These are phyloP conservation scores for Polydesmus complanatus DNA, from an alignment of 2,888 invertebrate genomes.

Conservation along the genomic window DNA sequence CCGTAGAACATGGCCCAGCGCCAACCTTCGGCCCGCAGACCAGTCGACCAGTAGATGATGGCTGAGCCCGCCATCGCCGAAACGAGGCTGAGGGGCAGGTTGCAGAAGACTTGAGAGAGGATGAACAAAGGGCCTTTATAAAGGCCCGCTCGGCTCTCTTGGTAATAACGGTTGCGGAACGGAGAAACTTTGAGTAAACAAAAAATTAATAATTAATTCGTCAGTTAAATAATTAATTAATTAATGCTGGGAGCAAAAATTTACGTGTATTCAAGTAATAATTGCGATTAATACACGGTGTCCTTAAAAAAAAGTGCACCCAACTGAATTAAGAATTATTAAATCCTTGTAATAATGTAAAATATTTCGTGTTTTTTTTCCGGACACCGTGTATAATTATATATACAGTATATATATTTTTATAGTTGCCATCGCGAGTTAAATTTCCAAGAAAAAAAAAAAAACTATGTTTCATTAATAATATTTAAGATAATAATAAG, in stretches of 20 bases:
- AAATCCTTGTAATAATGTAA: too few species aligned
- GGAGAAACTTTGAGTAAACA: slow-evolving; percentile 36
- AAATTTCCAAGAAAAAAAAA: too few species aligned
- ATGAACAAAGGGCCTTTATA: slow-evolving; percentile 75
- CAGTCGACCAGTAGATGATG: slow-evolving; percentile 30
- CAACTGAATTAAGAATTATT: too few species aligned
- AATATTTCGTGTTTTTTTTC: too few species aligned
- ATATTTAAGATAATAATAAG: too few species aligned
- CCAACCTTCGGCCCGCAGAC: slow-evolving; percentile 23
- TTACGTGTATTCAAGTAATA: too few species aligned
- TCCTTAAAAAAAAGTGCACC: too few species aligned
- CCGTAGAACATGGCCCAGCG: slow-evolving; percentile 51
- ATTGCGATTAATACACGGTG: too few species aligned
- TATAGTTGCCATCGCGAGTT: too few species aligned
- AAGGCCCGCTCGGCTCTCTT: slow-evolving; percentile 75
- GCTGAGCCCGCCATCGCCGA: slow-evolving; percentile 50
- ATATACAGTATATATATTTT: too few species aligned
- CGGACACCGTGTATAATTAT: too few species aligned
- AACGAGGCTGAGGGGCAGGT: slow-evolving; percentile 66
- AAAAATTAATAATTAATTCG: slow-evolving; percentile 1
- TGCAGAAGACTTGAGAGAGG: slow-evolving; percentile 63
- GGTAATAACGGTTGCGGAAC: slow-evolving; percentile 80
- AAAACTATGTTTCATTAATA: too few species aligned
- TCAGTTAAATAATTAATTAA: not conserved
- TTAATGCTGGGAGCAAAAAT: slow-evolving; percentile 4